Evolutionary conservation across 1,140 invertebrate genomes (phyloP), one percentile per base, ranked within the genome.

Genomic region (Trialeurodes vaporariorum): DNA sequence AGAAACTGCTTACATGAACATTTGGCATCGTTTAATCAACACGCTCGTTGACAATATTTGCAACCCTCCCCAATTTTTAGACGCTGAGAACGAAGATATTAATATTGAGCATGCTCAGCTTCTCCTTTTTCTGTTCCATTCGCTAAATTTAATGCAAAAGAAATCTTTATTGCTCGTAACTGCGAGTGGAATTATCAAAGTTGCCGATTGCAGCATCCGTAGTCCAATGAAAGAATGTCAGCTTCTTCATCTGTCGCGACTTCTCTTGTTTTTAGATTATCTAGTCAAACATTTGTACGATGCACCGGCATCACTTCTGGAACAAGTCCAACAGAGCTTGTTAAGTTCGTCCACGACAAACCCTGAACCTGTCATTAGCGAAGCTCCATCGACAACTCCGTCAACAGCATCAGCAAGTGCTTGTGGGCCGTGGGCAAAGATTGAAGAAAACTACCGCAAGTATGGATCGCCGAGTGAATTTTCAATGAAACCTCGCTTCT

Each of bases 81-180:
- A 85, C 68, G 77, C 83, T 25, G 86, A 89, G 70, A 86, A 86
- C 75, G 87, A 79, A 89, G 93, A 96, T 82, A 80, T 98, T 40
- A 98, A 98, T 79, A 93, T 97, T 12, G 96, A 98, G 77, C 95
- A 98, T 79, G 88, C 93, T 0, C 94, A 98, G 76, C 80, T 98
- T 12, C 79, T 98, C 69, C 82, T 98, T 0, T 96, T 97, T 76
- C 80, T 98, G 1, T 98, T 98, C 76, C 94, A 98, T 78, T 93
- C 92, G 1, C 78, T 98, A 26, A 94, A 93, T 73, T 79, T 98
- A 26, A 96, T 96, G 91, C 93, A 97, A 78, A 98, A 97, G 77
- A 98, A 98, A 79, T 89, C 89, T 1, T 90, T 98, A 0, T 79
- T 98, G n/a, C 80, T 96, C 12, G 80, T 90, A 68, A 87, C 87